phyloP scores from a whole-genome alignment of 2,113 vertebrate species.

The Peucedramus taeniatus region DNA sequence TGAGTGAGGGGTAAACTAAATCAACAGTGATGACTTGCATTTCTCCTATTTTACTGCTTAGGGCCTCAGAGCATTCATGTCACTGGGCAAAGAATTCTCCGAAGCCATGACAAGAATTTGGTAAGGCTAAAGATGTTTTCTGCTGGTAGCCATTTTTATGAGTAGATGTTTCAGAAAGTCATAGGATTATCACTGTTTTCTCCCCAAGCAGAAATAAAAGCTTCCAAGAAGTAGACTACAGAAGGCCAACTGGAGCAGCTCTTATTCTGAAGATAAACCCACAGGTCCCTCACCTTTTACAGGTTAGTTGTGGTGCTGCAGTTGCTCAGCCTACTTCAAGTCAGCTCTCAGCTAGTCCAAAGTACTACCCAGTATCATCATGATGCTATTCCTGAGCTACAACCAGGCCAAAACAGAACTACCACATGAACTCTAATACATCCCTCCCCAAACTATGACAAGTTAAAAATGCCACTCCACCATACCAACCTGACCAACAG shows the following conservation, averaged over 20 bases:
- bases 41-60: neutral
- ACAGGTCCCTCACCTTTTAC: accelerated
- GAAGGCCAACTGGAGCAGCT: neutral
- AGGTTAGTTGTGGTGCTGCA: neutral
- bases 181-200: neutral
- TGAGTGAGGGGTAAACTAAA: neutral
- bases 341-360: neutral
- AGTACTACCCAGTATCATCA: accelerated
- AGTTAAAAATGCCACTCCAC: neutral
- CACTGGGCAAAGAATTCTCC: neutral
- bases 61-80: neutral
- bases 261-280: neutral
- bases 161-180: neutral
- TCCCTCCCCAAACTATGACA: accelerated
- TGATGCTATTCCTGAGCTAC: neutral
- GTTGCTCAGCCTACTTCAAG: neutral
- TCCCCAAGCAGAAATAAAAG: neutral
- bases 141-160: neutral
- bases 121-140: neutral
- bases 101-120: accelerated
- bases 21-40: neutral
- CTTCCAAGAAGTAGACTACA: neutral
- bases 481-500: slow-evolving; percentile 9
- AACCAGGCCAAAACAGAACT: neutral
- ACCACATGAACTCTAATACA: no score